Conservation (phyloP, 2,888 invertebrate genomes). For the Andrena chrysosceles region DNA sequence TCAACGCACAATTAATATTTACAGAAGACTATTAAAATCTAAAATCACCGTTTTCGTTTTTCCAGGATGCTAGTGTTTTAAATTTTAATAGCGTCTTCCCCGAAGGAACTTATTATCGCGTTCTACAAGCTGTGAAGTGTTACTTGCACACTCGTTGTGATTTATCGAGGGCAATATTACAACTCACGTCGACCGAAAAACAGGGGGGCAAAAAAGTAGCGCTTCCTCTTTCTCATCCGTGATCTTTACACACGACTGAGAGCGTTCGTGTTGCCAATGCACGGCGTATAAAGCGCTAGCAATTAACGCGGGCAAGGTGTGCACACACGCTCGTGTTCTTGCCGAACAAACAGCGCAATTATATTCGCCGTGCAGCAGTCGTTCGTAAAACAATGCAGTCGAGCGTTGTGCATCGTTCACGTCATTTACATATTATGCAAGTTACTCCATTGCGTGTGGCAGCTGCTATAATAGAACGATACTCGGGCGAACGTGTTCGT, state of each 20-base stretch:
- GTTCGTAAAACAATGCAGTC: constrained; percentile 18
- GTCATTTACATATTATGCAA: constrained; percentile 18
- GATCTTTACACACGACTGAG: background rate
- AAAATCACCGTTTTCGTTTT: background rate
- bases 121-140: constrained; percentile 5
- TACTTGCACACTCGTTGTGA: background rate
- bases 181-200: constrained; percentile 7
- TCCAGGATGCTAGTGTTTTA: background rate
- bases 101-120: background rate
- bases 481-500: background rate
- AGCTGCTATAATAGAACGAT: background rate
- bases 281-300: background rate
- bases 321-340: constrained; percentile 5
- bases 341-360: constrained; percentile 34
- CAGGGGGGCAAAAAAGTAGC: background rate
- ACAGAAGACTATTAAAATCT: too few relatives aligned
- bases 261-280: background rate
- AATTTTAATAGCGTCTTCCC: background rate
- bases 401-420: constrained; percentile 17
- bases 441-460: constrained; percentile 9
- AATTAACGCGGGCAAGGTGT: constrained; percentile 28
- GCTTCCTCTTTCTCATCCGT: background rate
- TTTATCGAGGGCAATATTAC: background rate
- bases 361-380: constrained; percentile 3
- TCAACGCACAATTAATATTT: too few relatives aligned